Base-by-base conservation (phyloP, 2,113 vertebrate species). In the Polypterus senegalus region DNA sequence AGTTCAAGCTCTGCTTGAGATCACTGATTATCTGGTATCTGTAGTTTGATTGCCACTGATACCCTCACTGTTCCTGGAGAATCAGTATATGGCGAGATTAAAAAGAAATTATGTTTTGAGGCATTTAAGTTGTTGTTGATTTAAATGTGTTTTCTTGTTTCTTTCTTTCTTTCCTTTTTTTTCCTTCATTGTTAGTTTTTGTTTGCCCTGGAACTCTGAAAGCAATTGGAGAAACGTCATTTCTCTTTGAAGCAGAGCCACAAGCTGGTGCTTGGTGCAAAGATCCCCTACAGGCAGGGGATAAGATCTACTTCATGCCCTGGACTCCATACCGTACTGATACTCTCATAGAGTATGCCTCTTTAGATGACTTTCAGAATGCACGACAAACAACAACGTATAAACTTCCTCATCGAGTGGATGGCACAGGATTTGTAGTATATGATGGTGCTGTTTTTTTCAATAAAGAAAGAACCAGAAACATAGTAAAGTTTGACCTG, bases 291-390 rank as follows among this genome's bases (percentile, higher is more conserved):
- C 96, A 98, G 81, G 93, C 96, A 47, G 94, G 88, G 66, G 96
- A 98, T 86, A 98, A 98, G 89, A 94, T 97, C 79, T 99, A 97
- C 86, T 97, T 97, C 79, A 98, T 99, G 94, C 94, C 96, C 62
- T 99, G 96, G 96, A 98, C 94, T 73, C 95, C 96, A 0, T 99
- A 99, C 64, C 91, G 96, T 74, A 99, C 96, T 2, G 96, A 99
- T 77, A 98, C 93, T 49, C 83, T 99, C 66, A 97, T 97, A 73
- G 96, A 99, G 71, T 99, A 91, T 54, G 91, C 93, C 61, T 97
- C 96, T 46, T 77, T 98, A 64, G 92, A 94, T 61, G 96, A 99
- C 76, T 97, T 97, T 79, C 91, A 96, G 75, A 96, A 86, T 0
- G 89, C 92, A 54, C 86, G 91, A 60, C 94, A 94, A 71, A 97